phyloP scores from a whole-genome alignment of 2,888 invertebrate species.

The Druceiella hillmani region DNA sequence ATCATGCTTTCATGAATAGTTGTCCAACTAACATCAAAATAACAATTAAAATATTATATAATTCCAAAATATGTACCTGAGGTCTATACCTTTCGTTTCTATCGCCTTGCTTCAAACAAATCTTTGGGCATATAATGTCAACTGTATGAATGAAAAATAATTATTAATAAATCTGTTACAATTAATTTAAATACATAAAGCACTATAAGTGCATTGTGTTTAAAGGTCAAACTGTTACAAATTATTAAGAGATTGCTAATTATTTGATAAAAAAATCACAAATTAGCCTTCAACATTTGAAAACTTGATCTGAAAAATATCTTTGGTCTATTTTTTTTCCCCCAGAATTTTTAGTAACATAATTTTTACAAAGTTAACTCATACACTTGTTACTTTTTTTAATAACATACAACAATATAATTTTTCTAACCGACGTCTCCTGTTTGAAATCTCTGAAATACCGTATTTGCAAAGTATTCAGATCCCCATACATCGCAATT shows the following conservation, averaged over 20 bases:
- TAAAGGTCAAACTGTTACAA: too few relatives aligned
- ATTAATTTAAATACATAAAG: not conserved
- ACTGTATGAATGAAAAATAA: constrained; percentile 39
- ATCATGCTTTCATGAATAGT: not conserved
- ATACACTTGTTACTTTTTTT: constrained; percentile 4
- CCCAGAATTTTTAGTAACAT: too few relatives aligned
- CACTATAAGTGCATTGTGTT: not conserved
- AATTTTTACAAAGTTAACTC: constrained; percentile 1
- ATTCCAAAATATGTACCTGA: constrained; percentile 36
- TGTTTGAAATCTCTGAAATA: constrained; percentile 58
- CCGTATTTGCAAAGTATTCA: constrained; percentile 54
- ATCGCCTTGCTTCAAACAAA: constrained; percentile 49
- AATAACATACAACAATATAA: constrained; percentile 6
- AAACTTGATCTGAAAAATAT: too few relatives aligned
- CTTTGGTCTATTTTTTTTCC: too few relatives aligned
- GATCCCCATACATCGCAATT: constrained; percentile 75
- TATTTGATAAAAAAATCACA: too few relatives aligned
- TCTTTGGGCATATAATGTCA: constrained; percentile 63
- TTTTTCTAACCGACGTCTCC: constrained; percentile 60
- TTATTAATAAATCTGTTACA: constrained; percentile 11
- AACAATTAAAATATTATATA: constrained; percentile 2
- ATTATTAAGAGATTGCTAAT: not conserved
- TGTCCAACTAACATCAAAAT: not conserved
- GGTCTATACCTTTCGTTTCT: constrained; percentile 59
- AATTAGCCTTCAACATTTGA: too few relatives aligned